Evolutionary conservation across 2,113 vertebrate genomes (phyloP), one percentile per base, ranked within the genome.

Genomic region (Pachycephala philippinensis): DNA sequence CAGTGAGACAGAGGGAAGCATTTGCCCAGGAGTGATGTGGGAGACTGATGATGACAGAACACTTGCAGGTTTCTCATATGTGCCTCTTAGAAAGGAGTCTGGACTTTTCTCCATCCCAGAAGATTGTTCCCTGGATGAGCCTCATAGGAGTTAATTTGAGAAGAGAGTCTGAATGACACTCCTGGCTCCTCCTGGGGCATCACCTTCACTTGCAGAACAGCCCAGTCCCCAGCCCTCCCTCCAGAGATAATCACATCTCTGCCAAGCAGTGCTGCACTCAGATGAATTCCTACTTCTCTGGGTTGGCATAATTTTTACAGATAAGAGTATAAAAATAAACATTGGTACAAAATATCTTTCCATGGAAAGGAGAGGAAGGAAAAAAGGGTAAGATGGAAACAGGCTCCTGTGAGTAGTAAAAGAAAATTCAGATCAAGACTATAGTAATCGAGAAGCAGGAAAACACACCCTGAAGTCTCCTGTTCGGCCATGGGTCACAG

Each of bases 401-500:
- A 63, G 49, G 27, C 10, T 61, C 5, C 7, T 5, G 4, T 17
- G 37, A 59, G 3, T 3, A 56, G 9, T 14, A 75, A 44, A 60
- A 45, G 39, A 50, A 78, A 61, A 81, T 18, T 52, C 60, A 45
- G 17, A 22, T 21, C 2, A 22, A 42, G 8, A 16, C 10, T 11
- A 11, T 6, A 28, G 21, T 3, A 44, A 47, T 3, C 0, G 2
- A 20, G 1, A 33, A 31, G 7, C 45, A 57, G 18, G 33, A 16
- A 61, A 70, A 12, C 6, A 5, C 2, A 4, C 22, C 49, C 50
- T 27, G 1, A 20, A 24, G 9, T 3, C 19, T 49, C 20, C 61
- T 0, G 0, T 5, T 22, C 0, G 2, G 49, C 71, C 52, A 45
- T 26, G 11, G 39, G 44, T 44, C 65, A 8, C 37, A 23, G 3